Conservation (phyloP, 2,888 invertebrate species). For the Amiota mariae region DNA sequence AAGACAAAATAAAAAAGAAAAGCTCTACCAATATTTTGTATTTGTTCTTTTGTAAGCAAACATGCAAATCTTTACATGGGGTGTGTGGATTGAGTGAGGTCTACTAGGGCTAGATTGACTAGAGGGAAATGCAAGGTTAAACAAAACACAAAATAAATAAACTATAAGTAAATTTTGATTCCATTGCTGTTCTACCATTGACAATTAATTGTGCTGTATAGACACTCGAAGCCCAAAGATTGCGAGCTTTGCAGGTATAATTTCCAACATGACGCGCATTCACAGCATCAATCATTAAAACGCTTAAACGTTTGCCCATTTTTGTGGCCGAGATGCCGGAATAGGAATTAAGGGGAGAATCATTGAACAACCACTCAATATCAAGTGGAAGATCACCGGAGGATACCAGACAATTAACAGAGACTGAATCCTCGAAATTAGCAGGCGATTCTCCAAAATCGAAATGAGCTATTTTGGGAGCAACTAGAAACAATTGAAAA, state of each 20-base stretch:
- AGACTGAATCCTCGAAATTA: slow-evolving; percentile 79
- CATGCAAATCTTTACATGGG: slow-evolving; percentile 1
- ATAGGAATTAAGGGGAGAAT: slow-evolving; percentile 73
- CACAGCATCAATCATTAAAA: slow-evolving; percentile 79
- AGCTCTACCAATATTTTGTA: too few species aligned
- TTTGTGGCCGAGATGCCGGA: slow-evolving; percentile 70
- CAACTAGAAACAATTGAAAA: slow-evolving; percentile 75
- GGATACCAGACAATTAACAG: slow-evolving; percentile 81
- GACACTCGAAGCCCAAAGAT: slow-evolving; percentile 78
- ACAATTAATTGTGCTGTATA: slow-evolving; percentile 80
- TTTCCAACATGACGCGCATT: slow-evolving; percentile 82
- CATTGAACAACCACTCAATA: slow-evolving; percentile 81
- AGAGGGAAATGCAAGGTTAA: slow-evolving; percentile 22
- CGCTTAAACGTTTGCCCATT: slow-evolving; percentile 77
- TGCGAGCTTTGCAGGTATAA: slow-evolving; percentile 78
- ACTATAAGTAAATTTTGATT: slow-evolving; percentile 25
- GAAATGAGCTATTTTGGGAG: slow-evolving; percentile 86
- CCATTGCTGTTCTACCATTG: slow-evolving; percentile 76
- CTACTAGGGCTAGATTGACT: slow-evolving; percentile 27
- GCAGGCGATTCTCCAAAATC: slow-evolving; percentile 76
- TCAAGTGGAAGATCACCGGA: slow-evolving; percentile 86
- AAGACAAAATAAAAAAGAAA: slow-evolving; percentile 8
- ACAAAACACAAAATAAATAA: slow-evolving; percentile 8
- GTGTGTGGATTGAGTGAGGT: not conserved
- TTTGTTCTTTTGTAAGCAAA: not conserved